Evolutionary conservation across 92 coral and sea anemone species (phyloP).

Genomic region (Umimayanthus kanabou): DNA sequence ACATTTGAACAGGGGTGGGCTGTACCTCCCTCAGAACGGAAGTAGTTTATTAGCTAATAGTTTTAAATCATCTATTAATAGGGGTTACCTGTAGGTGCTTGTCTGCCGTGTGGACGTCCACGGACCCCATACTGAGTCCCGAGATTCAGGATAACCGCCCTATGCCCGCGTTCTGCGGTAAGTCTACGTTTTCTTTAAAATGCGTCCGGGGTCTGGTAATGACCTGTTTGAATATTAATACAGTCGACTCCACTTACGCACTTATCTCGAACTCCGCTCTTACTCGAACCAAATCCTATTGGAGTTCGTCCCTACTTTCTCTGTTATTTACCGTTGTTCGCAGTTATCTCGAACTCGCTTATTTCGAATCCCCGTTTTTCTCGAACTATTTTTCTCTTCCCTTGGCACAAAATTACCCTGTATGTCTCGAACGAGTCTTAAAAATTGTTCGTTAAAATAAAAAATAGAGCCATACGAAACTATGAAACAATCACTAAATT

Average conservation of each 20-base stretch:
- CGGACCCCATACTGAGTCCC: not conserved
- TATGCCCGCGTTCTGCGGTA: not conserved
- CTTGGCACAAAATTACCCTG: too few species aligned
- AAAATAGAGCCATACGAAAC: too few species aligned
- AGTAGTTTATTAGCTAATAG: not conserved
- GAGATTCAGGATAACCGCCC: not conserved
- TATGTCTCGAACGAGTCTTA: too few species aligned
- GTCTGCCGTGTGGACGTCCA: not conserved
- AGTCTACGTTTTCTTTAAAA: not conserved
- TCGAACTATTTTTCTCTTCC: too few species aligned
- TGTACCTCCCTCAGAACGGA: not conserved
- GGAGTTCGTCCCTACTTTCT: not conserved
- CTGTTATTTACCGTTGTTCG: not conserved
- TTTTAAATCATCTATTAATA: not conserved
- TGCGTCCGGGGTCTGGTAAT: not conserved
- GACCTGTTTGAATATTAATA: not conserved
- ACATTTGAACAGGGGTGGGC: not conserved
- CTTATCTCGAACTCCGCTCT: not conserved
- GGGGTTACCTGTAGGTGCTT: not conserved
- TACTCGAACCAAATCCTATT: too few species aligned
- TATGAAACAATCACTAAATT: too few species aligned
- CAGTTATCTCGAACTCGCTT: too few species aligned
- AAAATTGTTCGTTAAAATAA: too few species aligned
- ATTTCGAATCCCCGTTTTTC: too few species aligned
- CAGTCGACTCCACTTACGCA: conserved; percentile 1